Base-by-base conservation (phyloP, 2,888 invertebrate species). In the Idaea aversata region DNA sequence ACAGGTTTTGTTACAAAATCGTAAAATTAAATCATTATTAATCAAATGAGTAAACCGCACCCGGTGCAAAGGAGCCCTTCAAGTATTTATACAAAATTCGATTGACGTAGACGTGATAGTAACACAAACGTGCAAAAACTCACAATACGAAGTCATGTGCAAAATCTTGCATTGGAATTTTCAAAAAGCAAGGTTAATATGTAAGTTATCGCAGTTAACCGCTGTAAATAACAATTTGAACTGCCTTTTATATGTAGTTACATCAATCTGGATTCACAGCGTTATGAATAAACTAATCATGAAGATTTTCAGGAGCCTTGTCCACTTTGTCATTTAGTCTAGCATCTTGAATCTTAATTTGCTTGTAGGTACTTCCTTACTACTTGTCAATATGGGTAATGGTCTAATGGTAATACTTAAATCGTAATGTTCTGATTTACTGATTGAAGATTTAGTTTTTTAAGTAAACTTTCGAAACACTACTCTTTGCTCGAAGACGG, bases 211-310 rank as follows among this genome's bases (percentile, higher is more conserved):
- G 59, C 64, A 34, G 34, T 34, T 25, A 34, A 59, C 63, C 57
- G 15, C 58, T 59, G 58, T 63, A 59, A 63, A 59, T 59, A 59
- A 36, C 59, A 59, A 65, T 63, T 61, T 63, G 35, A 13, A 47
- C 47, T 47, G 7, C 47, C 58, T 15, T 36, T 66, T 67, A 72
- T 65, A 63, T 62, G 61, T 68, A 66, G 66, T 70, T 72, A 69
- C 67, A 68, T 62, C 67, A 69, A 73, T 73, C 71, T 70, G 64
- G 70, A 70, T 73, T 64, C 65, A 70, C 67, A 69, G 25, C 25
- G 25, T 47, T 35, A 61, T 68, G 64, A 68, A 71, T 69, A 66
- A 25, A 59, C 66, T 72, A 72, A 71, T 72, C 71, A 71, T 65
- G 63, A 63, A 35, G 65, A 63, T 63, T 68, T 69, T 47, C 7